Conservation (phyloP, 2,888 invertebrate genomes). For the Trichacis sp. region DNA sequence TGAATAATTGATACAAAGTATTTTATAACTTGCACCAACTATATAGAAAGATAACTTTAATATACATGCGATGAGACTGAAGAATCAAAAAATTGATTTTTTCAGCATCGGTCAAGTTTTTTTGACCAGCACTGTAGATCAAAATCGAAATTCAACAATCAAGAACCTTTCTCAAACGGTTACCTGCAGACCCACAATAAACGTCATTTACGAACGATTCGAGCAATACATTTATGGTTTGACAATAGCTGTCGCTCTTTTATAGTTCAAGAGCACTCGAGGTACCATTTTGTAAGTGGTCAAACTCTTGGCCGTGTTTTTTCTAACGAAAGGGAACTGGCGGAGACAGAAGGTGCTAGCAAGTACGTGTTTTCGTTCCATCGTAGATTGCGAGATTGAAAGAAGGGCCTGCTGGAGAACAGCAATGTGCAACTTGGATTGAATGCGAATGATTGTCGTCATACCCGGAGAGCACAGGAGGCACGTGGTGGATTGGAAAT, state of each 20-base stretch:
- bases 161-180: too few species aligned
- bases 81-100: too few species aligned
- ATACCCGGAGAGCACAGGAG: neutral
- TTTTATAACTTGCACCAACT: too few species aligned
- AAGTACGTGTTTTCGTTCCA: neutral
- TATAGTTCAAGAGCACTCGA: neutral
- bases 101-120: too few species aligned
- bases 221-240: neutral
- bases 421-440: neutral
- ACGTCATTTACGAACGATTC: neutral
- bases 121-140: too few species aligned
- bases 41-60: too few species aligned
- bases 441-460: conserved; percentile 1
- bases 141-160: too few species aligned
- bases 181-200: too few species aligned
- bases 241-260: neutral
- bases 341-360: neutral
- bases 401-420: neutral
- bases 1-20: too few species aligned
- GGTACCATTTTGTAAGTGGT: neutral
- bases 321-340: neutral
- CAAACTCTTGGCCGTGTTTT: neutral
- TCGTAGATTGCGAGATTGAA: neutral
- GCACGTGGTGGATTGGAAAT: neutral
- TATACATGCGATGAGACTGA: too few species aligned